phyloP scores from a whole-genome alignment of 2,888 invertebrate genomes.

The Pseudolycoriella hygida region DNA sequence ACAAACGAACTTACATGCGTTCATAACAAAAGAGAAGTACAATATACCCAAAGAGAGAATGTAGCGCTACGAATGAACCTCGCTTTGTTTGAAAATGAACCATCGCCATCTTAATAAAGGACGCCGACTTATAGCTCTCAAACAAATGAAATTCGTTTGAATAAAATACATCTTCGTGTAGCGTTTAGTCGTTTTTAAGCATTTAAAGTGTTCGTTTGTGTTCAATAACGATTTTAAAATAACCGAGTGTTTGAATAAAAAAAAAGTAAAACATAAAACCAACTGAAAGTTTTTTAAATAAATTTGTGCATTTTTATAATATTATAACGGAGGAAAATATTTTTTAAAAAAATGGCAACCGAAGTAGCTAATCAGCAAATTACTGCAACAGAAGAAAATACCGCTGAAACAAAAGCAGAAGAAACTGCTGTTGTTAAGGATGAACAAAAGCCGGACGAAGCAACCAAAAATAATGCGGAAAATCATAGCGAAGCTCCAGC shows the following conservation, averaged over 20 bases:
- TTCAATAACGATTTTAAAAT: constrained; percentile 3
- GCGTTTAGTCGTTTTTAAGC: constrained; percentile 9
- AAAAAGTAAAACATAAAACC: not conserved
- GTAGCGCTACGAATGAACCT: no score
- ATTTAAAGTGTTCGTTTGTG: constrained; percentile 10
- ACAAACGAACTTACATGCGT: no score
- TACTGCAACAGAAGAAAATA: constrained; percentile 29
- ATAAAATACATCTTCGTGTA: constrained; percentile 6
- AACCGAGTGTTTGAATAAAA: constrained; percentile 1
- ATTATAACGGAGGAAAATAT: no score
- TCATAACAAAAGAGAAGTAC: no score
- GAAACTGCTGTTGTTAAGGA: constrained; percentile 11
- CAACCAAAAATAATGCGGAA: constrained; percentile 4
- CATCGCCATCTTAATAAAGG: constrained; percentile 5
- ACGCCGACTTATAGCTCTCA: constrained; percentile 9
- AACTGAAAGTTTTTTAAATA: not conserved
- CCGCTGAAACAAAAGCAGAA: constrained; percentile 18
- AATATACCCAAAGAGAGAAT: no score
- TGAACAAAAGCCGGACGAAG: constrained; percentile 20
- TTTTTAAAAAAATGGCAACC: constrained; percentile 43
- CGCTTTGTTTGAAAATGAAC: no score
- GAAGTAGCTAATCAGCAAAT: constrained; percentile 45
- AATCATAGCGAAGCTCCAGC: constrained; percentile 18
- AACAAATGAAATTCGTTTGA: constrained; percentile 5
- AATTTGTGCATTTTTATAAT: no score